Evolutionary conservation across 2,888 invertebrate genomes (phyloP).

Genomic region (Spilarctia lutea): DNA sequence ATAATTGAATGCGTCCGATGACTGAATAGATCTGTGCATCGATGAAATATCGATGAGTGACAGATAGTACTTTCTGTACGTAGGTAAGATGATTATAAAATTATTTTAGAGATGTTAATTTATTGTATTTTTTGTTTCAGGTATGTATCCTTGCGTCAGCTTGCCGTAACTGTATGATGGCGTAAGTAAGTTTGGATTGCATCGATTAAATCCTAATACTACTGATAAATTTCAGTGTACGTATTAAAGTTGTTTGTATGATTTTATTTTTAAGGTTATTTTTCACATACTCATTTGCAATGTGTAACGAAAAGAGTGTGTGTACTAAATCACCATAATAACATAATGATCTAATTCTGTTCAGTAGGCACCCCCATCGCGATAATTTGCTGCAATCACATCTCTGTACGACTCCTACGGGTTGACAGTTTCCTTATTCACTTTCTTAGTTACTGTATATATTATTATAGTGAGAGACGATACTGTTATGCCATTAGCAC

Average conservation of each 20-base stretch:
- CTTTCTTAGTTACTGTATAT: constrained; percentile 22
- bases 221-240: no score
- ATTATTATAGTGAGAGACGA: constrained; percentile 4
- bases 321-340: not conserved
- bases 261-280: not conserved
- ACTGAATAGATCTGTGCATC: constrained; percentile 1
- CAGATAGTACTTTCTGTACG: not conserved
- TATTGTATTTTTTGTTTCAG: not conserved
- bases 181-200: not conserved
- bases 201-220: not conserved
- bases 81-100: not conserved
- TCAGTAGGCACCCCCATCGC: constrained; percentile 2
- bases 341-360: constrained; percentile 7
- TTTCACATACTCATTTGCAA: not conserved
- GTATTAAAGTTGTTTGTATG: not conserved
- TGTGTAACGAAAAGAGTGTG: not conserved
- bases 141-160: not conserved
- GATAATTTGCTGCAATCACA: constrained; percentile 16
- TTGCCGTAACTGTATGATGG: not conserved
- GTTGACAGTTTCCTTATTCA: constrained; percentile 24
- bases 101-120: not conserved
- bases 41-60: not conserved
- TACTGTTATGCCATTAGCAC: constrained; percentile 24
- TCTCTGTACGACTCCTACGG: not conserved
- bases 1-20: constrained; percentile 4